Conservation (phyloP, 2,797 vertebrate species). For the Rhadinocentrus ornatus region DNA sequence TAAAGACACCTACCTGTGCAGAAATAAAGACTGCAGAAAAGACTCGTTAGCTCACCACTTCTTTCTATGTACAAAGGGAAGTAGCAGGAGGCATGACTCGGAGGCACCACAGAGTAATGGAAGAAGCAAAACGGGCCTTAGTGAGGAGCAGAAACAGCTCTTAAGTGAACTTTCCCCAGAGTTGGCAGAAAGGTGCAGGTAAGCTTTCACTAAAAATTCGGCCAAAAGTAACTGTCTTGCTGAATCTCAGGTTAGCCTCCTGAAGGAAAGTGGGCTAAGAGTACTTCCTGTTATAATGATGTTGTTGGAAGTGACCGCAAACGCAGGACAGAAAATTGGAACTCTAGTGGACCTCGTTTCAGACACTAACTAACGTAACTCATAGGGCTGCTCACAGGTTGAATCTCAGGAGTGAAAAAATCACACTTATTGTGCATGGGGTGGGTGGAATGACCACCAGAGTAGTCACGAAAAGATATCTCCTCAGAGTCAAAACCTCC, state of each 20-base stretch:
- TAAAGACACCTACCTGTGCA: neutral
- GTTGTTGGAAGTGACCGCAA: conserved; percentile 22
- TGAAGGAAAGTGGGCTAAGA: neutral
- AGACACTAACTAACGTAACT: conserved; percentile 14
- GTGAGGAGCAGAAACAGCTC: neutral
- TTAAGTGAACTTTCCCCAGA: neutral
- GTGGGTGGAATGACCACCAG: conserved; percentile 33
- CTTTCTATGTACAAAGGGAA: neutral
- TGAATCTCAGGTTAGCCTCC: neutral
- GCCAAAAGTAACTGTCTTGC: neutral
- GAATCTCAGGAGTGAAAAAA: conserved; percentile 18
- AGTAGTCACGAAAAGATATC: neutral
- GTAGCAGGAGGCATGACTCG: neutral
- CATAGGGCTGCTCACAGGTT: neutral
- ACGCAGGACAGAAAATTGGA: conserved; percentile 33
- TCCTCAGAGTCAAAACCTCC: neutral
- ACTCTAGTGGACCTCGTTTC: conserved; percentile 12
- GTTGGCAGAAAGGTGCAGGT: neutral
- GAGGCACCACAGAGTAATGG: too few species aligned
- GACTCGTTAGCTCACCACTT: neutral
- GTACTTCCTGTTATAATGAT: conserved; percentile 36
- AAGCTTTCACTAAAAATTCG: neutral
- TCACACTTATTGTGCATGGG: conserved; percentile 34
- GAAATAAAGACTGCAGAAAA: neutral
- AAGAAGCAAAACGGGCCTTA: neutral